phyloP scores from a whole-genome alignment of 2,888 invertebrate species.

The Caenorhabditis sp. region DNA sequence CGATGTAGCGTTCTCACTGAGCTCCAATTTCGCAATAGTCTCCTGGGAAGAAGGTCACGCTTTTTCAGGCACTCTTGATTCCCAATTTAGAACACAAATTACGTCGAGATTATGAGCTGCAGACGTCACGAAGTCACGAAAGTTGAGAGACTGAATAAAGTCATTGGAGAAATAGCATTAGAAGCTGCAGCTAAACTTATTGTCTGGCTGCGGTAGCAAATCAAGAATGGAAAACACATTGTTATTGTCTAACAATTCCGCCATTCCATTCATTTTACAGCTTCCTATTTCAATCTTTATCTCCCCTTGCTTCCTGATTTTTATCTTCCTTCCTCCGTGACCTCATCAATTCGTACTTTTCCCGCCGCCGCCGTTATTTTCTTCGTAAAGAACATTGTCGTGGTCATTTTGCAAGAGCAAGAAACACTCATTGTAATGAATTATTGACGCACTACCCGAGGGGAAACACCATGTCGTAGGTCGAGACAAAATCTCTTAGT shows the following conservation, averaged over 20 bases:
- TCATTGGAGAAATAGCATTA: background rate
- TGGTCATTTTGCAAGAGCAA: constrained; percentile 17
- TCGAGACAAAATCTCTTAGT: background rate
- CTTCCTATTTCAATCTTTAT: too few species aligned
- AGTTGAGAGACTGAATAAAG: background rate
- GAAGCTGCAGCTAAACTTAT: too few species aligned
- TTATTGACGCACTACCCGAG: constrained; percentile 2
- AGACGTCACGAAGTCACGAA: constrained; percentile 6
- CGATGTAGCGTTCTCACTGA: constrained; percentile 17
- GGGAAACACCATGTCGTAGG: background rate
- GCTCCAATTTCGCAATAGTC: constrained; percentile 41
- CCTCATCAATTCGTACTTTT: too few species aligned
- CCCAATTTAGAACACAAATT: constrained; percentile 48
- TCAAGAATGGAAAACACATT: constrained; percentile 1
- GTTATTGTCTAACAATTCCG: background rate
- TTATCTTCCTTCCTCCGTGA: background rate
- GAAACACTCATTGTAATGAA: constrained; percentile 7
- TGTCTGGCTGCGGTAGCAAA: too few species aligned
- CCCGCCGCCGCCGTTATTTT: too few species aligned
- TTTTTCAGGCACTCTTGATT: background rate
- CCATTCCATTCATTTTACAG: too few species aligned
- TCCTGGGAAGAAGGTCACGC: background rate
- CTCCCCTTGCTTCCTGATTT: background rate
- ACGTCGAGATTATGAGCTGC: constrained; percentile 24
- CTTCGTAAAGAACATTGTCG: background rate